phyloP scores from a whole-genome alignment of 2,113 vertebrate genomes.

The Tapirus terrestris region DNA sequence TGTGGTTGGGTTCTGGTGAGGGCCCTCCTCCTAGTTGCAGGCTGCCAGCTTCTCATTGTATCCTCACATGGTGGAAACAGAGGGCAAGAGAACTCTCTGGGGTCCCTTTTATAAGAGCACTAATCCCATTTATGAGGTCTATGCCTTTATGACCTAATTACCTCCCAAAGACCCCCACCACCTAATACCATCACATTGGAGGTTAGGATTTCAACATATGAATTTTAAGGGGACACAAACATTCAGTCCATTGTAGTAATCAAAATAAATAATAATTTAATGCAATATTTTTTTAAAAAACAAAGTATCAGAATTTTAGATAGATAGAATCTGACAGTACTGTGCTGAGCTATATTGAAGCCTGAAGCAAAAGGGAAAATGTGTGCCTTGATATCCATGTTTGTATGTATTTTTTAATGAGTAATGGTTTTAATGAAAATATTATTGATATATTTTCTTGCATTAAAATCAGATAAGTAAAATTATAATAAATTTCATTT shows the following conservation, averaged over 20 bases:
- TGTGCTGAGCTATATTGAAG: neutral
- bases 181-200: neutral
- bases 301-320: neutral
- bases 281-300: neutral
- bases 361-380: neutral
- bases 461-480: neutral
- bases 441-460: neutral
- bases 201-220: neutral
- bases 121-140: neutral
- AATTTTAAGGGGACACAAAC: neutral
- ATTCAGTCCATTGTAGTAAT: neutral
- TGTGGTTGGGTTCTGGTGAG: neutral
- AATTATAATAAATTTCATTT: neutral
- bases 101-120: neutral
- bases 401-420: neutral
- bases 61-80: neutral
- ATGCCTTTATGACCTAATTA: neutral
- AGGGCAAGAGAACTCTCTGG: neutral
- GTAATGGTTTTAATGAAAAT: constrained; percentile 17
- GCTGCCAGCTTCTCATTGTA: neutral
- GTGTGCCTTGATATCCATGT: neutral
- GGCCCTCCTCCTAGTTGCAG: neutral
- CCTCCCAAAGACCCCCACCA: neutral
- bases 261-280: neutral
- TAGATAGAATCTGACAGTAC: neutral